These are phyloP conservation scores for Heliconius melpomene DNA, from an alignment of 1,140 invertebrate species.

Conservation along the genomic window DNA sequence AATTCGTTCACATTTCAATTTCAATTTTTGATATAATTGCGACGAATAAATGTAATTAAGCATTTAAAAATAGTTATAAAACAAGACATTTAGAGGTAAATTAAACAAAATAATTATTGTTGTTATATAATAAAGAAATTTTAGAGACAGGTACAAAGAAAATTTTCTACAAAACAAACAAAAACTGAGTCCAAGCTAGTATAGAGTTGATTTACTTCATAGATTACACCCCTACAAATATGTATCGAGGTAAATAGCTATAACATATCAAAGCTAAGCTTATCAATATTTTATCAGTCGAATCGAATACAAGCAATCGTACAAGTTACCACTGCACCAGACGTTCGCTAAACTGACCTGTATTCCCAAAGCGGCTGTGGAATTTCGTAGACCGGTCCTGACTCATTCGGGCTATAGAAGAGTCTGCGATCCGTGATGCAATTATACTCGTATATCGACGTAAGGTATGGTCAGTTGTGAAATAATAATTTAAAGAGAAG, in stretches of 20 bases:
- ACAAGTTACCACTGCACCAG: background rate
- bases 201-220: no score
- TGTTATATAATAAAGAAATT: no score
- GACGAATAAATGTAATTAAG: no score
- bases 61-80: no score
- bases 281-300: background rate
- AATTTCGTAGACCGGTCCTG: background rate
- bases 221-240: no score
- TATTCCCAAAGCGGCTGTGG: background rate
- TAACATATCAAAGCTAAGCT: background rate
- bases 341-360: slow-evolving; percentile 2
- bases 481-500: background rate
- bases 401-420: slow-evolving; percentile 9
- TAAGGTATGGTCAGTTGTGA: background rate
- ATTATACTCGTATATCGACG: background rate
- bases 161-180: no score
- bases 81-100: no score
- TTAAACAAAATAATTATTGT: no score
- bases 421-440: background rate
- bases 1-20: background rate
- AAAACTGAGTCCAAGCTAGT: no score
- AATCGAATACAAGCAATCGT: background rate
- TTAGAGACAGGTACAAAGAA: no score
- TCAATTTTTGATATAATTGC: no score
- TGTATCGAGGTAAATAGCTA: no score